Conservation (phyloP, 2,113 vertebrate species). For the Carassius gibelio region DNA sequence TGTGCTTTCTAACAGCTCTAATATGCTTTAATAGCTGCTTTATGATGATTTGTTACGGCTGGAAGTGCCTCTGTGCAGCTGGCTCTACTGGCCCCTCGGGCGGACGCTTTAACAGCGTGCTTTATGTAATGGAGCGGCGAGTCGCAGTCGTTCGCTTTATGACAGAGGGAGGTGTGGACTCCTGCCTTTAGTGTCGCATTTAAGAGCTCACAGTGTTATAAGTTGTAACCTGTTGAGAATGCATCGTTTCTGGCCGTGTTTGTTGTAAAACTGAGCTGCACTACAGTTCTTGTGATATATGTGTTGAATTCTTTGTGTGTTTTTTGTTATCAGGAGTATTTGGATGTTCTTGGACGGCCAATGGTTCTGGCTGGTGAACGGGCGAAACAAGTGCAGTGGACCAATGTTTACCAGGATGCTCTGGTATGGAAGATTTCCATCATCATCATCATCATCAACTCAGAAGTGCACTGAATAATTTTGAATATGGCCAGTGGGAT, state of each 20-base stretch:
- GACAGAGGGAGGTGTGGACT: slow-evolving; percentile 53
- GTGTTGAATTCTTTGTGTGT: neutral
- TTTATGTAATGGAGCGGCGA: slow-evolving; percentile 66
- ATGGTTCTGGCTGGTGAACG: slow-evolving; percentile 93
- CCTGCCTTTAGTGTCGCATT: slow-evolving; percentile 54
- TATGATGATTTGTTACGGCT: slow-evolving; percentile 74
- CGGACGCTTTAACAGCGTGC: slow-evolving; percentile 54
- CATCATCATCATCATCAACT: neutral
- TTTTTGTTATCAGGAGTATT: slow-evolving; percentile 84
- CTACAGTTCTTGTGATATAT: neutral
- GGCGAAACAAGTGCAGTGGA: slow-evolving; percentile 97
- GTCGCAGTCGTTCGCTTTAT: slow-evolving; percentile 69
- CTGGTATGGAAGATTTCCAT: slow-evolving; percentile 77
- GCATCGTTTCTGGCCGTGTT: neutral
- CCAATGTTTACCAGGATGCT: slow-evolving; percentile 97
- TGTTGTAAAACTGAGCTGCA: neutral
- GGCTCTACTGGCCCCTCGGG: slow-evolving; percentile 62
- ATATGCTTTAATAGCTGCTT: slow-evolving; percentile 75
- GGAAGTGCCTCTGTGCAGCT: slow-evolving; percentile 59
- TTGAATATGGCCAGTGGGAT: neutral
- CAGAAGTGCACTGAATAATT: neutral
- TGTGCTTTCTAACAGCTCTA: slow-evolving; percentile 45
- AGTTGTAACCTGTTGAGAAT: neutral
- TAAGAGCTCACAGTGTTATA: neutral
- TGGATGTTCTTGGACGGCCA: slow-evolving; percentile 94